Conservation (phyloP, 1,140 invertebrate genomes). For the Sipha flava region DNA sequence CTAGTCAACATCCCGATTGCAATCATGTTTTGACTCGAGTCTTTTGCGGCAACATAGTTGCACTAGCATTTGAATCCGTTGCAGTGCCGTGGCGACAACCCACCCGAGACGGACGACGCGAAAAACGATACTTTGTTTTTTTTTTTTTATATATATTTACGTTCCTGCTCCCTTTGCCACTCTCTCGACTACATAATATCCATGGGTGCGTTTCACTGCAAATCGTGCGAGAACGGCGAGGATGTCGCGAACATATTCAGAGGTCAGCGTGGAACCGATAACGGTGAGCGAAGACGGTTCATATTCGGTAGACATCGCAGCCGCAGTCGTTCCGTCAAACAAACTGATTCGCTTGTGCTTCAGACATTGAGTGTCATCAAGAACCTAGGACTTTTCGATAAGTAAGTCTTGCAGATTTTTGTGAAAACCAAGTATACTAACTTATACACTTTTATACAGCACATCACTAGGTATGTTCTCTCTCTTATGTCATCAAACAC, state of each 20-base stretch:
- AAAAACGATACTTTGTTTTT: not conserved
- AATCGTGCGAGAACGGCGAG: conserved; percentile 21
- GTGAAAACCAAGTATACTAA: too few species aligned
- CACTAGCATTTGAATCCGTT: not conserved
- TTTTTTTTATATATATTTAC: not conserved
- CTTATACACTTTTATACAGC: too few species aligned
- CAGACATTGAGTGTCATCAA: conserved; percentile 16
- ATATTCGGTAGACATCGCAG: conserved; percentile 8
- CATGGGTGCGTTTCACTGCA: conserved; percentile 31
- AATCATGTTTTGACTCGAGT: not conserved
- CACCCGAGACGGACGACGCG: not conserved
- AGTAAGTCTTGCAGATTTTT: too few species aligned
- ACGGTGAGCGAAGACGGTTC: not conserved
- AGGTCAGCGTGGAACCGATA: not conserved
- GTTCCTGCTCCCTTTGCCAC: too few species aligned
- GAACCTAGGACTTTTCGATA: conserved; percentile 10
- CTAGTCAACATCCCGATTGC: not conserved
- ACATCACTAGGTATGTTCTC: too few species aligned
- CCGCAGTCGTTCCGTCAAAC: not conserved
- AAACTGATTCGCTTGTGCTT: conserved; percentile 8
- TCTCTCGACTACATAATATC: not conserved
- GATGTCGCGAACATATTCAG: not conserved
- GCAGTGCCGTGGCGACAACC: not conserved
- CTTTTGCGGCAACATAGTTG: not conserved
- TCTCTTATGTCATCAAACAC: too few species aligned